Percentiles rank a stretch among this genome's conserved stretches.
phyloP scores from a whole-genome alignment of 1,140 invertebrate species.

The Phthorimaea operculella region DNA sequence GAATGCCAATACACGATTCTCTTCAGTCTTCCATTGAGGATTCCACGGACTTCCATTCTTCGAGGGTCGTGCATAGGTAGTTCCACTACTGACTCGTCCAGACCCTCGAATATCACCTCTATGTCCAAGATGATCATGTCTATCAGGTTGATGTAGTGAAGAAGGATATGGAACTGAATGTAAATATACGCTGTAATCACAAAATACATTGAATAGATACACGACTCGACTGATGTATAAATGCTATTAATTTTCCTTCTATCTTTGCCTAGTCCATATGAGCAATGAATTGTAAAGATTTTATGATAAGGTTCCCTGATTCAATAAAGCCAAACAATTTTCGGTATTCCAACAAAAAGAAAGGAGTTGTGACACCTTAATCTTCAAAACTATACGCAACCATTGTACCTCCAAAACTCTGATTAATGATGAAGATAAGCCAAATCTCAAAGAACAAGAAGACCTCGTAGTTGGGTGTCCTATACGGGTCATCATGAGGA shows the following conservation, averaged over 20 bases:
- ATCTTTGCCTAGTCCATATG: too few relatives aligned
- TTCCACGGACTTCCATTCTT: slow-evolving; percentile 18
- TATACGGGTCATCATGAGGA: slow-evolving; percentile 34
- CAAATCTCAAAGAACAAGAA: slow-evolving; percentile 25
- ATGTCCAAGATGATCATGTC: slow-evolving; percentile 34
- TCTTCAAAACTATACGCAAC: not conserved
- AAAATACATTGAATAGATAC: too few relatives aligned
- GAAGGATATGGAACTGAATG: slow-evolving; percentile 31
- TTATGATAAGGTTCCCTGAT: too few relatives aligned
- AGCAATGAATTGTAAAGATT: too few relatives aligned
- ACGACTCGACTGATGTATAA: too few relatives aligned
- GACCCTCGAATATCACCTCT: slow-evolving; percentile 30
- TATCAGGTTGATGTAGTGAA: slow-evolving; percentile 33
- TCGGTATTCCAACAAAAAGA: too few relatives aligned
- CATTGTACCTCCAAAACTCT: slow-evolving; percentile 33
- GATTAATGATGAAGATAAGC: slow-evolving; percentile 17
- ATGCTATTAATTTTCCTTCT: too few relatives aligned
- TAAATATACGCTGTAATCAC: slow-evolving; percentile 36
- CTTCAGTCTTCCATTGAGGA: slow-evolving; percentile 27
- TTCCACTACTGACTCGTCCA: slow-evolving; percentile 22
- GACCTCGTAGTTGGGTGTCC: slow-evolving; percentile 43
- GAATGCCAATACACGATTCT: slow-evolving; percentile 34
- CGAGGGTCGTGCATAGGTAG: slow-evolving; percentile 17
- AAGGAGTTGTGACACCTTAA: too few relatives aligned
- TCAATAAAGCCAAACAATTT: too few relatives aligned